Percentiles rank a stretch among this genome's conserved stretches.
phyloP scores from a whole-genome alignment of 2,888 invertebrate genomes.

The Endotricha flammealis region DNA sequence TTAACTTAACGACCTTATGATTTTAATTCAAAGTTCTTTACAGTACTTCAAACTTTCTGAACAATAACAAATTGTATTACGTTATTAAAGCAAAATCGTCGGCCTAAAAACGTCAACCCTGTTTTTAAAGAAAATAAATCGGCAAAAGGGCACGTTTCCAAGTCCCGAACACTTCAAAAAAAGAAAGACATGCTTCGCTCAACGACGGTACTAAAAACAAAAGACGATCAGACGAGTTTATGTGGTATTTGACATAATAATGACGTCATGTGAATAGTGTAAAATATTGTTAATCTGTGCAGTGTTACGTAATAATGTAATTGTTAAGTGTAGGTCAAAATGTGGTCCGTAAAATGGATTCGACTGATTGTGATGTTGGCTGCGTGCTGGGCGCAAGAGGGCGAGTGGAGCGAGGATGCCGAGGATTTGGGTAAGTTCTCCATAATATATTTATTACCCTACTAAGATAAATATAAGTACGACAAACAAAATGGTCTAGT shows the following conservation, averaged over 20 bases:
- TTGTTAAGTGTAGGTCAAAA: conserved; percentile 32
- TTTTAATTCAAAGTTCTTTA: conserved; percentile 7
- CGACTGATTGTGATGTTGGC: conserved; percentile 61
- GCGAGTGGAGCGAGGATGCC: conserved; percentile 72
- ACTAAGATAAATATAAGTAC: too few species aligned
- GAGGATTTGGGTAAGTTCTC: conserved; percentile 61
- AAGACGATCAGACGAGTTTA: conserved; percentile 1
- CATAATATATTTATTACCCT: neutral
- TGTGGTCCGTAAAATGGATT: conserved; percentile 67
- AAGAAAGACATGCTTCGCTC: conserved; percentile 7
- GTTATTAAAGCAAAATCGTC: conserved; percentile 7
- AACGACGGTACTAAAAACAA: conserved; percentile 7
- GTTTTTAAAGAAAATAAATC: conserved; percentile 12
- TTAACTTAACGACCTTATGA: too few species aligned
- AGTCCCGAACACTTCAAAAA: conserved; percentile 7
- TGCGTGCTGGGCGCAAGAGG: conserved; percentile 69
- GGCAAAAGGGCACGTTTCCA: conserved; percentile 7
- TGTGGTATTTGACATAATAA: conserved; percentile 1
- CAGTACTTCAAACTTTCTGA: conserved; percentile 9
- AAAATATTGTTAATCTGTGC: conserved; percentile 25
- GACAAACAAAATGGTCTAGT: too few species aligned
- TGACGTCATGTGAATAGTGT: conserved; percentile 16
- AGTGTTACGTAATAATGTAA: conserved; percentile 41
- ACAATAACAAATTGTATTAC: conserved; percentile 9
- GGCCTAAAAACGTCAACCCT: conserved; percentile 11